phyloP scores from a whole-genome alignment of 2,797 vertebrate genomes.

The Mus caroli region DNA sequence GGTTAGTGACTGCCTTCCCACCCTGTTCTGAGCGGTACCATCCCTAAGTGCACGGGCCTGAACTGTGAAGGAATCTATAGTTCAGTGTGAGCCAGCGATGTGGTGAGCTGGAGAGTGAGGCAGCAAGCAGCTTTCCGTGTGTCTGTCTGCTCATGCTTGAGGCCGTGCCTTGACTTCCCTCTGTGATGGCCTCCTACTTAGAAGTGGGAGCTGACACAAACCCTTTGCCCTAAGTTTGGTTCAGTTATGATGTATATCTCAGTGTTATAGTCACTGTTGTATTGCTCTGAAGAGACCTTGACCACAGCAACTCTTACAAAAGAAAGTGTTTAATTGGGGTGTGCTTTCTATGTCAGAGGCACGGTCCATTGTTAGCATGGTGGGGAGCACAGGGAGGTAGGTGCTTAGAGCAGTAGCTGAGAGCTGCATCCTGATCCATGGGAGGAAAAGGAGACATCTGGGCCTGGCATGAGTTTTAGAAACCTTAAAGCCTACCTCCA shows the following conservation, averaged over 20 bases:
- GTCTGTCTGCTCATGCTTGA: background rate
- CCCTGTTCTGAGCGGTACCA: background rate
- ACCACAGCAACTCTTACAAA: background rate
- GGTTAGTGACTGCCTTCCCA: background rate
- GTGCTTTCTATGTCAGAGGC: background rate
- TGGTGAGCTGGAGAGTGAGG: background rate
- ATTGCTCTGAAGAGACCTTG: background rate
- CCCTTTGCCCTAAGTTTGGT: background rate
- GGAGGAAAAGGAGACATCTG: background rate
- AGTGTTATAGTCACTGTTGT: background rate
- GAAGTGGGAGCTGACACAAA: background rate
- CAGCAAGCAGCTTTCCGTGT: background rate
- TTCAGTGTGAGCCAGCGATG: background rate
- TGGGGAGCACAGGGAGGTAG: background rate
- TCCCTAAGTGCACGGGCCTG: background rate
- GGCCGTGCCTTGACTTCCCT: background rate
- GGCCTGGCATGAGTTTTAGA: background rate
- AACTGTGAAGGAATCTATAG: background rate
- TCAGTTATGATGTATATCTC: background rate
- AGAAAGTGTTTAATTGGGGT: background rate
- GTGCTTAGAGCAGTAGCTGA: background rate
- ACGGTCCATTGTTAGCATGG: background rate
- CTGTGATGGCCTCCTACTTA: background rate
- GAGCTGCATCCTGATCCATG: background rate
- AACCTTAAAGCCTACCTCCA: background rate